Percentiles rank a stretch among this genome's conserved stretches.
phyloP scores from a whole-genome alignment of 2,888 invertebrate genomes.

The Dolichomitus sp. region DNA sequence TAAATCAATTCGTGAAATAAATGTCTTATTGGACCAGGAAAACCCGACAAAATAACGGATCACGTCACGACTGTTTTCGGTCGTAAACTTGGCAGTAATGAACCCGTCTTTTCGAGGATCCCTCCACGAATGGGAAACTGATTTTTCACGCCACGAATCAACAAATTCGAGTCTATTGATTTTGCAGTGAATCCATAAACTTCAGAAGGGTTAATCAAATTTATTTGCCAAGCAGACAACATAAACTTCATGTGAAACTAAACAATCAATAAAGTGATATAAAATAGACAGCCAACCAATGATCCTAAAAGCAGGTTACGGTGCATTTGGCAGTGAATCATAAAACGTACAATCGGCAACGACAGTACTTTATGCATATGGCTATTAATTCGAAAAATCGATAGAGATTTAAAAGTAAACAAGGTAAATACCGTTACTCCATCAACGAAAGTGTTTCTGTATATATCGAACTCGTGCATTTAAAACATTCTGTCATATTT shows the following conservation, averaged over 20 bases:
- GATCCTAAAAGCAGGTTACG: not conserved
- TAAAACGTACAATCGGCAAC: constrained; percentile 7
- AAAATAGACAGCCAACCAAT: not conserved
- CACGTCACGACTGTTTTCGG: not conserved
- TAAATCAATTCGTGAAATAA: constrained; percentile 7
- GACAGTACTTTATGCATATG: not conserved
- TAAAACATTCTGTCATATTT: not conserved
- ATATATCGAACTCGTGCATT: not conserved
- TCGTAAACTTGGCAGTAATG: constrained; percentile 15
- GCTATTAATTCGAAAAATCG: not conserved
- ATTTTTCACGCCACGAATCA: constrained; percentile 20
- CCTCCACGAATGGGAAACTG: constrained; percentile 41
- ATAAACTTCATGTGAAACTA: not conserved
- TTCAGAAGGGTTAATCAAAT: not conserved
- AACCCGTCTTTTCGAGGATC: constrained; percentile 26
- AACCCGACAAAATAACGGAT: not conserved
- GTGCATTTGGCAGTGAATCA: not conserved
- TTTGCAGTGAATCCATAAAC: constrained; percentile 10
- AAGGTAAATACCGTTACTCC: not conserved
- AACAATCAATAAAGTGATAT: constrained; percentile 8
- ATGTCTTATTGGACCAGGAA: not conserved
- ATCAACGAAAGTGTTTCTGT: constrained; percentile 8
- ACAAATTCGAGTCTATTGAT: constrained; percentile 18
- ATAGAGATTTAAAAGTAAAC: not conserved
- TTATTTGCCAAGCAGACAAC: not conserved